phyloP scores from a whole-genome alignment of 2,113 vertebrate genomes.

The Trematocara nigrifrons region DNA sequence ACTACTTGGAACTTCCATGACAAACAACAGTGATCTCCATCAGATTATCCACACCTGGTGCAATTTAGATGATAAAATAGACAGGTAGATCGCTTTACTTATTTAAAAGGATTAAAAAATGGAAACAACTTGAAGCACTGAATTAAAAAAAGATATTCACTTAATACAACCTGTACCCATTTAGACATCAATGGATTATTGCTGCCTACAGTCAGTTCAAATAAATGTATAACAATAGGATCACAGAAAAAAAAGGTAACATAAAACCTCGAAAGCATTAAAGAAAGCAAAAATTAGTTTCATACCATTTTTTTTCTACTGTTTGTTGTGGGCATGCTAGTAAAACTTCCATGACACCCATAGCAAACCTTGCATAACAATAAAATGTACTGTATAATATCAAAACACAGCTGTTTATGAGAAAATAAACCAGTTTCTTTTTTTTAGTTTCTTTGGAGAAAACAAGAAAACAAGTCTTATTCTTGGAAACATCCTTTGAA shows the following conservation, averaged over 20 bases:
- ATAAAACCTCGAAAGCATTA: neutral
- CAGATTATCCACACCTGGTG: neutral
- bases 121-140: neutral
- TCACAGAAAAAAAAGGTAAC: neutral
- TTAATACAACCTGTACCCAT: neutral
- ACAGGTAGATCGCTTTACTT: accelerated
- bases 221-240: neutral
- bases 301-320: neutral
- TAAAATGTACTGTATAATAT: neutral
- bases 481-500: conserved; percentile 38
- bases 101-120: neutral
- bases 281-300: neutral
- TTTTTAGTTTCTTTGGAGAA: neutral
- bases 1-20: neutral
- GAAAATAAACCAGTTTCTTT: conserved; percentile 21
- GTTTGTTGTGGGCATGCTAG: neutral
- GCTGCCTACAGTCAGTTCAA: neutral
- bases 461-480: neutral
- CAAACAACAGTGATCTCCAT: neutral
- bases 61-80: neutral
- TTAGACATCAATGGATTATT: neutral
- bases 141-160: neutral
- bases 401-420: neutral
- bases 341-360: neutral
- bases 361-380: neutral